Evolutionary conservation across 2,888 invertebrate species (phyloP), one percentile per base, ranked within the genome.

Genomic region (Chymomyza caudatula): DNA sequence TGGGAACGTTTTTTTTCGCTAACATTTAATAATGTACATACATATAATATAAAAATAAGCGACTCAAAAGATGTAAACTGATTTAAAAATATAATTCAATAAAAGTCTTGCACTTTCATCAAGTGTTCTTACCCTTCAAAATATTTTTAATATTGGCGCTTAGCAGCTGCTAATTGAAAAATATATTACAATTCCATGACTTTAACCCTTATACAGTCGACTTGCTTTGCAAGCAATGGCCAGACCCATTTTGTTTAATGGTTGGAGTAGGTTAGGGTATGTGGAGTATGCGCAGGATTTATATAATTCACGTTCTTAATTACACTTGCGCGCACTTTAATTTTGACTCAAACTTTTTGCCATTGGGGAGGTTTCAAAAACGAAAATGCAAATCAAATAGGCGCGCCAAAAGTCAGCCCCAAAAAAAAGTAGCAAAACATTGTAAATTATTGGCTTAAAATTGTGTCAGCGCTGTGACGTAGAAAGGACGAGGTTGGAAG

Each of bases 271-370:
- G 37, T 13, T 23, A 20, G 51, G 51, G 23, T 54, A 37, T 54
- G 23, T 19, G 23, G 60, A 58, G 25, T 3, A 15, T 17, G n/a
- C 8, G 3, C 6, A 66, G 79, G 68, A 77, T 75, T 84, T 64
- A 71, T 71, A 77, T 78, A 78, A 65, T 73, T 76, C 78, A 82
- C 78, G 85, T 82, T 86, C 85, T 81, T 81, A 81, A 81, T 81
- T 86, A 81, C 81, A 86, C 86, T 81, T 78, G 85, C 86, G 82
- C 81, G 74, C 85, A 85, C 86, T 81, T 86, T 84, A 81, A 81
- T 85, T 81, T 84, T 70, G 63, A 74, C 68, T 71, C 76, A 61
- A 66, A 25, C 53, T 25, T 53, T 13, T 51, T 4, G 43, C n/a
- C 4, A n/a, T 43, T 43, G 8, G 11, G 51, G 1, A 20, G 20